Percentiles rank a stretch among this genome's conserved stretches.
These are phyloP conservation scores for Salvelinus fontinalis DNA, from an alignment of 2,113 vertebrate species.

Conservation along the genomic window DNA sequence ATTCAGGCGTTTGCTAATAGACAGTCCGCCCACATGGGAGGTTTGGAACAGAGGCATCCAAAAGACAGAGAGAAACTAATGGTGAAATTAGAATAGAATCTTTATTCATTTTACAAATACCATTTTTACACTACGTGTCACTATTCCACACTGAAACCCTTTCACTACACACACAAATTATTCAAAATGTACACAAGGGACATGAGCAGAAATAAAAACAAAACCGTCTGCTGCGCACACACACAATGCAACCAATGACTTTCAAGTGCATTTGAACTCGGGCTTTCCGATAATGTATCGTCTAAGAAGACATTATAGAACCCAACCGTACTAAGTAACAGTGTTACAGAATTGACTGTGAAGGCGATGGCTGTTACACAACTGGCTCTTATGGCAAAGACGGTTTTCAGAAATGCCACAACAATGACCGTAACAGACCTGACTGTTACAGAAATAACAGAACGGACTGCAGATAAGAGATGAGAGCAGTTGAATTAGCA, in stretches of 20 bases:
- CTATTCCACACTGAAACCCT: constrained; percentile 18
- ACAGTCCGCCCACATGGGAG: not conserved
- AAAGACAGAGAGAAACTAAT: not conserved
- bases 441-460: constrained; percentile 19
- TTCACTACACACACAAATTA: constrained; percentile 5
- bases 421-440: constrained; percentile 49
- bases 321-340: not conserved
- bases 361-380: not conserved
- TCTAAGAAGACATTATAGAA: not conserved
- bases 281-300: not conserved
- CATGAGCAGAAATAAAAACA: not conserved
- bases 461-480: too few species aligned
- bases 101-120: constrained; percentile 56
- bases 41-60: not conserved
- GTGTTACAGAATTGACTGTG: not conserved
- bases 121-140: constrained; percentile 18
- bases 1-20: not conserved
- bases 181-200: not conserved
- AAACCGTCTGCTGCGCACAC: not conserved
- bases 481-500: too few species aligned
- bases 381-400: too few species aligned
- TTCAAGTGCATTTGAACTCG: constrained; percentile 28
- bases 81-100: constrained; percentile 49
- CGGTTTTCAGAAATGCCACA: constrained; percentile 11
- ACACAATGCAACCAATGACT: not conserved